Evolutionary conservation across 37 sponge, comb jelly and placozoan species (phyloP).

Genomic region (Petrosia ficiformis): DNA sequence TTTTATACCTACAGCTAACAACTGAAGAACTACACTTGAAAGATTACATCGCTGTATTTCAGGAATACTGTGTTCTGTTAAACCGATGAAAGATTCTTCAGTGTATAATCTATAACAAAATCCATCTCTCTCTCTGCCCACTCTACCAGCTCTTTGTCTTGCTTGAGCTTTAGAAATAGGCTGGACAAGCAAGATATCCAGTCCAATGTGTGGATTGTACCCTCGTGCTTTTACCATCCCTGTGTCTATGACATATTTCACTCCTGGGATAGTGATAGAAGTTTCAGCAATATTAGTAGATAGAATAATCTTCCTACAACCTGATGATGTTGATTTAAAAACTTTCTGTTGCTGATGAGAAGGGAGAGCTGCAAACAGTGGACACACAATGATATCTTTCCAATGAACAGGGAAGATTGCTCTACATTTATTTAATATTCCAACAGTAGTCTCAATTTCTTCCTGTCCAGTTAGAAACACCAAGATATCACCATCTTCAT

Average conservation of each 20-base stretch:
- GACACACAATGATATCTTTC: constrained; percentile 62
- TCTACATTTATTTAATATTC: constrained; percentile 41
- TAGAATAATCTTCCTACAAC: constrained; percentile 83
- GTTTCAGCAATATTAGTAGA: constrained; percentile 97
- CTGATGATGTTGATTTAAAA: constrained; percentile 45
- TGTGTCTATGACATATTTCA: constrained; percentile 88
- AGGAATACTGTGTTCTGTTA: constrained; percentile 69
- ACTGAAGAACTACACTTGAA: constrained; percentile 72
- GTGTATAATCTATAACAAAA: constrained; percentile 90
- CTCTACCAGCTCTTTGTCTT: constrained; percentile 84
- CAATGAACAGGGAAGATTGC: constrained; percentile 42
- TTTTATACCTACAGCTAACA: constrained; percentile 77
- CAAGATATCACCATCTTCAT: constrained; percentile 74
- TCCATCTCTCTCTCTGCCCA: constrained; percentile 87
- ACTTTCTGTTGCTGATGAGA: constrained; percentile 65
- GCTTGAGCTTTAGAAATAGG: constrained; percentile 96
- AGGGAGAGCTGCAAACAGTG: constrained; percentile 89
- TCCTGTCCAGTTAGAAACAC: constrained; percentile 94
- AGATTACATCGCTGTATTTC: constrained; percentile 94
- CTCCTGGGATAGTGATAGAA: constrained; percentile 87
- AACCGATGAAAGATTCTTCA: constrained; percentile 66
- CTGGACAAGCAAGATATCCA: constrained; percentile 85
- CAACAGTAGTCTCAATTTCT: constrained; percentile 76
- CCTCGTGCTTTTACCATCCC: constrained; percentile 90
- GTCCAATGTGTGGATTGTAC: constrained; percentile 76